These are phyloP conservation scores for Sebastes miniatus DNA, from an alignment of 2,797 vertebrate species.

Conservation along the genomic window DNA sequence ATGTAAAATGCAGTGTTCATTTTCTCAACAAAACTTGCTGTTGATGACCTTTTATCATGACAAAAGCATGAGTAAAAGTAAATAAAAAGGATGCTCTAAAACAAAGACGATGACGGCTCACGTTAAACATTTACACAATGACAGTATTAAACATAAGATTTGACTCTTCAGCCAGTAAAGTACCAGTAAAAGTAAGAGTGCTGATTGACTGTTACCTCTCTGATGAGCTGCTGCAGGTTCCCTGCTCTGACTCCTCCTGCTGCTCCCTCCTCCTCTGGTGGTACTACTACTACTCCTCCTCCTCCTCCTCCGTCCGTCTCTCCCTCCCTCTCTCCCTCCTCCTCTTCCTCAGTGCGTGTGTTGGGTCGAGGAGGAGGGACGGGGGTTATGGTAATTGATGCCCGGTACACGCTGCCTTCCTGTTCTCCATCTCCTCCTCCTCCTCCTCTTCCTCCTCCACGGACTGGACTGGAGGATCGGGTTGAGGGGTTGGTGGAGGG, in stretches of 20 bases:
- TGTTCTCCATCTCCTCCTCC: conserved; percentile 32
- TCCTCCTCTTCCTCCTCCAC: conserved; percentile 23
- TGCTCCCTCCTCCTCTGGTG: conserved; percentile 17
- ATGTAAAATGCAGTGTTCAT: neutral
- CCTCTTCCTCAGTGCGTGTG: conserved; percentile 22
- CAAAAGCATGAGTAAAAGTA: no score
- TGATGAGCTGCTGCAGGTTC: conserved; percentile 89
- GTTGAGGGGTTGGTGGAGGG: conserved; percentile 82
- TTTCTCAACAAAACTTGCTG: neutral
- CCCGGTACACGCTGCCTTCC: conserved; percentile 83
- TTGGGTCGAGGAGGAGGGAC: conserved; percentile 79
- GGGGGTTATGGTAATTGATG: conserved; percentile 90
- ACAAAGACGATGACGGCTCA: neutral
- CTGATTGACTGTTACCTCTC: conserved; percentile 82
- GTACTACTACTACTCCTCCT: neutral
- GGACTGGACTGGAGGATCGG: conserved; percentile 82
- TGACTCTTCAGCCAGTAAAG: neutral
- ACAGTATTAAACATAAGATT: neutral
- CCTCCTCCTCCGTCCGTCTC: neutral
- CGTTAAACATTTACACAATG: neutral
- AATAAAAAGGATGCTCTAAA: no score
- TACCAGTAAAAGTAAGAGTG: neutral
- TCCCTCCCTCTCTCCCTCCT: conserved; percentile 19
- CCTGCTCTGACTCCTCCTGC: conserved; percentile 57
- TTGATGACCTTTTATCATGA: neutral